These are phyloP conservation scores for Didymodactylos carnosus DNA, from an alignment of 2,888 invertebrate genomes.

Conservation along the genomic window DNA sequence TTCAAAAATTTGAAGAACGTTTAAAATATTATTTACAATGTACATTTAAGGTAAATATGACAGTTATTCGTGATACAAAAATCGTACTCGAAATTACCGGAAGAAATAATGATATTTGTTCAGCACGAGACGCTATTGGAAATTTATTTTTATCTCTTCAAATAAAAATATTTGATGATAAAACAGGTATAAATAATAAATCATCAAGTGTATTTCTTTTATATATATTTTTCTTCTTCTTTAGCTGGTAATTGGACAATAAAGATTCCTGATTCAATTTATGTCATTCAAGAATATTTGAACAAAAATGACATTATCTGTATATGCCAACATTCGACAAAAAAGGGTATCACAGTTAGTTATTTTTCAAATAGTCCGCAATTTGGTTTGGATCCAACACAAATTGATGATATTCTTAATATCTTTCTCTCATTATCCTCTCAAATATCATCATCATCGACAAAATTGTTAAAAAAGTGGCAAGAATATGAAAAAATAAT, in stretches of 20 bases:
- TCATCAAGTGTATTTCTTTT: neutral
- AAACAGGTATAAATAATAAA: neutral
- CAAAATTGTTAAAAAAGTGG: neutral
- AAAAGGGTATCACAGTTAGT: neutral
- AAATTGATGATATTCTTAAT: neutral
- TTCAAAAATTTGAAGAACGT: neutral
- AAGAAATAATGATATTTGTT: neutral
- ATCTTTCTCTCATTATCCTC: too few species aligned
- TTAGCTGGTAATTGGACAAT: neutral
- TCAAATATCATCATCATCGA: neutral
- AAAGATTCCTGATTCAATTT: neutral
- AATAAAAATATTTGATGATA: neutral
- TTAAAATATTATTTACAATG: neutral
- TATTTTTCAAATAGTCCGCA: neutral
- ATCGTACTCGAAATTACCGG: neutral
- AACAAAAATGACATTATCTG: neutral
- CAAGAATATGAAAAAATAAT: neutral
- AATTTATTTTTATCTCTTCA: neutral
- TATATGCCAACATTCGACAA: neutral
- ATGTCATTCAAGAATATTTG: neutral
- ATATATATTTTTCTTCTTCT: neutral
- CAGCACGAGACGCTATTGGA: neutral
- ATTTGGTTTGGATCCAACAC: neutral
- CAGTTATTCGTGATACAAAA: neutral
- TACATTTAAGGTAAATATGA: neutral